phyloP scores from a whole-genome alignment of 2,797 vertebrate species.

The Manis pentadactyla region DNA sequence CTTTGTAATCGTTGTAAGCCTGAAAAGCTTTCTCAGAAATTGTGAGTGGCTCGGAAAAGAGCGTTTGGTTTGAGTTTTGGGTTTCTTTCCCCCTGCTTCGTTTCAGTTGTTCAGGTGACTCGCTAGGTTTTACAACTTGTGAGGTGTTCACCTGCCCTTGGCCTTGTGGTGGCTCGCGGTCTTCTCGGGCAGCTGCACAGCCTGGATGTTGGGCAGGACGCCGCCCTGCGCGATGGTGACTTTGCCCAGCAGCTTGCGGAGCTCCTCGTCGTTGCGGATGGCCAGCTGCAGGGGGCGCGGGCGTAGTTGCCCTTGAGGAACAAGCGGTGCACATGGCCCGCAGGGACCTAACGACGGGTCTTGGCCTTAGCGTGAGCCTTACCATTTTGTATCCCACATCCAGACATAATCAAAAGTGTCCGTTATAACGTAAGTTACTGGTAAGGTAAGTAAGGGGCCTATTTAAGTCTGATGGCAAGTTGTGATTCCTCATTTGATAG shows the following conservation, averaged over 20 bases:
- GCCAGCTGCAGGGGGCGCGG: background rate
- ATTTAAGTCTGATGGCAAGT: background rate
- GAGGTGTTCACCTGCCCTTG: background rate
- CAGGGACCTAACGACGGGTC: background rate
- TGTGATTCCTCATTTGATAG: background rate
- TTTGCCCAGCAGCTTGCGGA: background rate
- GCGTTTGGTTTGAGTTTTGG: background rate
- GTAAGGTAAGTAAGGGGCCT: rapidly evolving
- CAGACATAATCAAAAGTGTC: rapidly evolving
- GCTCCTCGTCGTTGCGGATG: background rate
- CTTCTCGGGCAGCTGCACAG: slow-evolving; percentile 1
- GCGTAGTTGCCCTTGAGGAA: background rate
- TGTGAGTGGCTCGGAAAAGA: background rate
- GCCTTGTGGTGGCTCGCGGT: background rate
- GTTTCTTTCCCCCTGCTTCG: background rate
- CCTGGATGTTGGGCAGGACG: background rate
- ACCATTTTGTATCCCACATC: rapidly evolving
- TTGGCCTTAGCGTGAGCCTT: rapidly evolving
- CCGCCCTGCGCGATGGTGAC: background rate
- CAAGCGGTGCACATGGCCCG: background rate
- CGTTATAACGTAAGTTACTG: rapidly evolving
- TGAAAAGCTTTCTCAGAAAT: background rate
- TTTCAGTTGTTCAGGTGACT: rapidly evolving
- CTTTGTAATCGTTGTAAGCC: background rate
- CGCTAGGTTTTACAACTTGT: rapidly evolving